Base-by-base conservation (phyloP, 2,113 vertebrate genomes). In the Cariama cristata region DNA sequence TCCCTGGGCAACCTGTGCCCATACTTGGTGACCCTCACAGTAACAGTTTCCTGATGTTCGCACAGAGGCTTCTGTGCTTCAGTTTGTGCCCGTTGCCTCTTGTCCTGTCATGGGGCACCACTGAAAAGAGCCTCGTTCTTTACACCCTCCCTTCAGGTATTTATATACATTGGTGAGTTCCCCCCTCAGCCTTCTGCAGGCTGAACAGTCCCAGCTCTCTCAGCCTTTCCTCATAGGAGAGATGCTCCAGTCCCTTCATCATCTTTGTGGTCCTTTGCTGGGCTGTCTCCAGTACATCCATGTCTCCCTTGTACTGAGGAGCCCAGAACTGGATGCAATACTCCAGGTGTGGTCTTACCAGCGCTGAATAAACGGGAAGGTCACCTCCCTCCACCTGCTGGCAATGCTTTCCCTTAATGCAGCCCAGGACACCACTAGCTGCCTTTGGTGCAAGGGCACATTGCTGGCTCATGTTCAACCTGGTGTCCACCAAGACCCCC, bases 371-470 rank as follows among this genome's bases (percentile, higher is more conserved):
- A 80, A 80, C 7, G 23, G 32, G 5, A 26, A 50, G 35, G 40
- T 64, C 30, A 55, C 14, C 2, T 73, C 21, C 10, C 12, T 44
- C 0, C 0, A n/a, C 23, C 14, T 66, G 4, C n/a, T 76, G 50
- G 14, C 22, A 60, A 60, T 30, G 27, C 12, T 49, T 62, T 64
- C 19, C n/a, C 8, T 80, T 80, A 20, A 32, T 21, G n/a, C 45
- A 80, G n/a, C 23, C 30, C 19, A 38, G 30, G 32, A 71, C 16
- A 23, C 19, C 27, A 13, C 6, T 64, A 35, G 13, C 8, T 3
- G 8, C 19, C 60, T 80, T 11, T 53, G 13, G 28, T 62, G 42
- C 47, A 72, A 62, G 42, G 24, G 8, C 12, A 3, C 6, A 4
- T 21, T 55, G 11, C 35, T 81, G 63, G 28, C 4, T 75, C 2